phyloP scores from a whole-genome alignment of 2,113 vertebrate species.

The Conger conger region DNA sequence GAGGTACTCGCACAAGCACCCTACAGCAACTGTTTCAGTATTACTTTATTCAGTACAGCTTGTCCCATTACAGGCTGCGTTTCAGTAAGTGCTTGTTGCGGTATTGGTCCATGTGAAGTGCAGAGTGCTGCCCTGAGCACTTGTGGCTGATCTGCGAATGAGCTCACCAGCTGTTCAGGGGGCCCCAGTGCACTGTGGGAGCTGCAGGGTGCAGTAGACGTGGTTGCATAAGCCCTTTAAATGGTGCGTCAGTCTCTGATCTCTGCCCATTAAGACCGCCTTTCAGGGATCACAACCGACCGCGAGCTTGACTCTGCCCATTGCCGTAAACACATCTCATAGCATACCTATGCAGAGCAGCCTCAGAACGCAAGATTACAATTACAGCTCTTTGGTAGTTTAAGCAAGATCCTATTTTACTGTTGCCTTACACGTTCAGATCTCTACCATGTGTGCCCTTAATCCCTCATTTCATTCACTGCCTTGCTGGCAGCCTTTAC shows the following conservation, averaged over 20 bases:
- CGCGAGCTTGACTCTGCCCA: not conserved
- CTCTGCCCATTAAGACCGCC: not conserved
- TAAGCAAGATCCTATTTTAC: no score
- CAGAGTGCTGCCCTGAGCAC: not conserved
- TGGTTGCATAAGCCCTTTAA: not conserved
- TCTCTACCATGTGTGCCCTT: not conserved
- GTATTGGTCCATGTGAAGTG: no score
- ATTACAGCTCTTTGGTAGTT: not conserved
- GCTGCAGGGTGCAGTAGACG: not conserved
- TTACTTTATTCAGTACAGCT: not conserved
- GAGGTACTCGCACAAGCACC: not conserved
- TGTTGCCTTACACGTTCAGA: no score
- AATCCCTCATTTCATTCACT: not conserved
- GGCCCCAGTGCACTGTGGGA: conserved; percentile 3
- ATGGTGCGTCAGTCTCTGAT: not conserved
- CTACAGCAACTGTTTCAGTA: not conserved
- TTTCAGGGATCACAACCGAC: not conserved
- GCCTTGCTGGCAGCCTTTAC: no score
- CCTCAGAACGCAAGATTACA: not conserved
- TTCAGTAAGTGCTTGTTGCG: not conserved
- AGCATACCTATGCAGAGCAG: not conserved
- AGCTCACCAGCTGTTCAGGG: not conserved
- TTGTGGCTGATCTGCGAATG: not conserved
- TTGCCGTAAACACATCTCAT: not conserved
- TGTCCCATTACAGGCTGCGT: not conserved